Percentiles rank a stretch among this genome's conserved stretches.
Evolutionary conservation across 1,140 invertebrate genomes (phyloP).

Genomic region (Antheraea mylitta): DNA sequence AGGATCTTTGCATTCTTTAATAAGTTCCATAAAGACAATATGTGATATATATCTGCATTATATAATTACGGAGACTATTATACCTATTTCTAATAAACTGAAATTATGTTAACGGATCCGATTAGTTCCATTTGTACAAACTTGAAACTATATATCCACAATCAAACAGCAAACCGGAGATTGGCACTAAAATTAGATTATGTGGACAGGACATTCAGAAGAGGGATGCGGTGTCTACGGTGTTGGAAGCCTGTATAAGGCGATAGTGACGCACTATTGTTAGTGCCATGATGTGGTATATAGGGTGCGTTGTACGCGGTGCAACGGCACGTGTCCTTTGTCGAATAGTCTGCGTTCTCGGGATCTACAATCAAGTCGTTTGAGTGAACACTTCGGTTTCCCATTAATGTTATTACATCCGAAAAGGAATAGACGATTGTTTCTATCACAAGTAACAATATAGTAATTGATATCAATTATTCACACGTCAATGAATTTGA

Average conservation of each 20-base stretch:
- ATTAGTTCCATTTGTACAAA: too few species aligned
- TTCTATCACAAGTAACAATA: not conserved
- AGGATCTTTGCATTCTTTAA: too few species aligned
- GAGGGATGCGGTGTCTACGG: not conserved
- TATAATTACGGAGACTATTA: too few species aligned
- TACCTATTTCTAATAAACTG: too few species aligned
- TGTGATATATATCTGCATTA: too few species aligned
- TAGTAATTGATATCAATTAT: not conserved
- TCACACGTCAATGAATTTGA: too few species aligned
- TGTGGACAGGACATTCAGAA: not conserved
- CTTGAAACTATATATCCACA: too few species aligned
- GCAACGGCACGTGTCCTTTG: not conserved
- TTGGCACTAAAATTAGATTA: not conserved
- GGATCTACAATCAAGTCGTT: conserved; percentile 20
- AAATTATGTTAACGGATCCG: too few species aligned
- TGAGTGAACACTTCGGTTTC: conserved; percentile 8
- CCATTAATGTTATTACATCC: not conserved
- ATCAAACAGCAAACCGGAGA: not conserved
- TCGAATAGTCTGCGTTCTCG: conserved; percentile 2
- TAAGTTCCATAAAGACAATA: too few species aligned
- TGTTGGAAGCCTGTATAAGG: not conserved
- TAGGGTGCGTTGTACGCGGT: not conserved
- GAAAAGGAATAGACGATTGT: not conserved
- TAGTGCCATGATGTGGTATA: not conserved
- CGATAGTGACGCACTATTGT: not conserved